Evolutionary conservation across 2,113 vertebrate genomes (phyloP).

Genomic region (Galbula dea): DNA sequence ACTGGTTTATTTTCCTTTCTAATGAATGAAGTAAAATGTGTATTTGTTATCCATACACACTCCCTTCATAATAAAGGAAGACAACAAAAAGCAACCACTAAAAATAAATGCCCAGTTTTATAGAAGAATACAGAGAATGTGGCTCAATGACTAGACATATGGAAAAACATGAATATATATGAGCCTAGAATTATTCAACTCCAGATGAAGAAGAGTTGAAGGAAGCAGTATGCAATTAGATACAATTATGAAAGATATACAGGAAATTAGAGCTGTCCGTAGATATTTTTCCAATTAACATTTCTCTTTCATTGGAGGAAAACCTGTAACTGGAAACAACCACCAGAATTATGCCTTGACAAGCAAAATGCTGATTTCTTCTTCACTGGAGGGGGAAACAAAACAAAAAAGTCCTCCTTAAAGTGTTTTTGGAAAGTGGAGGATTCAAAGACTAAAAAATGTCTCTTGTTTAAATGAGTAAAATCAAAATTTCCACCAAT

Average conservation of each 20-base stretch:
- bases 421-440: not conserved
- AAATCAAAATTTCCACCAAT: conserved; percentile 23
- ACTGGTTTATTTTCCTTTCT: not conserved
- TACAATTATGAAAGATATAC: not conserved
- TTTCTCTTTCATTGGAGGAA: not conserved
- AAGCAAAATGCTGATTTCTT: not conserved
- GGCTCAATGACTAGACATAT: not conserved
- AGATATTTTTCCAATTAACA: not conserved
- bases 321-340: not conserved
- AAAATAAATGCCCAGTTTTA: not conserved
- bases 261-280: not conserved
- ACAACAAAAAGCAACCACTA: not conserved
- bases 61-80: not conserved
- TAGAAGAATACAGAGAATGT: not conserved
- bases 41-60: not conserved
- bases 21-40: not conserved
- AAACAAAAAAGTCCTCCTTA: not conserved
- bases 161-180: not conserved
- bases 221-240: conserved; percentile 8
- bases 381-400: not conserved
- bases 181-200: not conserved
- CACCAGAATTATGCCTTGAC: not conserved
- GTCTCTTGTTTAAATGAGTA: not conserved
- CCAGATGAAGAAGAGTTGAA: not conserved
- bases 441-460: not conserved